Evolutionary conservation across 2,113 vertebrate genomes (phyloP).

Genomic region (Gavialis gangeticus): DNA sequence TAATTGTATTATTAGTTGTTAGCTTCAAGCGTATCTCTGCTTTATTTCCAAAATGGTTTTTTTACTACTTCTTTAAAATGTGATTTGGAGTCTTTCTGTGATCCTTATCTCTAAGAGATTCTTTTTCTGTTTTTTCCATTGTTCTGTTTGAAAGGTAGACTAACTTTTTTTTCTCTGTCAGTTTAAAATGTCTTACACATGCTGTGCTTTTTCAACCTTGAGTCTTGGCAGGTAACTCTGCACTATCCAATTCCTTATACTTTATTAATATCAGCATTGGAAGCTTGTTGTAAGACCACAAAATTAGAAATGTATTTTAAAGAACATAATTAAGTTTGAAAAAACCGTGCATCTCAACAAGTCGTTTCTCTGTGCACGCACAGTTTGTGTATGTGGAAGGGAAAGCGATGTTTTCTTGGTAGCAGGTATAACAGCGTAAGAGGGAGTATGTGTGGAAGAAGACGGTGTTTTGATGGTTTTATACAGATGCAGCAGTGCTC

Average conservation of each 20-base stretch:
- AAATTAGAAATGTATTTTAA: neutral
- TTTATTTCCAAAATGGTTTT: neutral
- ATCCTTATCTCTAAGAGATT: neutral
- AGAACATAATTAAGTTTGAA: neutral
- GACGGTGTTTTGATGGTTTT: no score
- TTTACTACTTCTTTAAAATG: neutral
- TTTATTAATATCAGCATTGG: neutral
- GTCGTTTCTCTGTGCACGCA: neutral
- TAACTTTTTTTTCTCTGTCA: fast-evolving
- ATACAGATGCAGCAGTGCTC: no score
- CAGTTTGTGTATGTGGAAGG: neutral
- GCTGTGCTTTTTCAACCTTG: neutral
- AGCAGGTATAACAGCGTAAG: no score
- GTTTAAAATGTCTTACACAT: neutral
- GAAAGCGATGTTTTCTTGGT: no score
- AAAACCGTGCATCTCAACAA: neutral
- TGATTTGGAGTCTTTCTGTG: neutral
- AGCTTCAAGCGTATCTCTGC: neutral
- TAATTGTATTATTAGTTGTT: neutral
- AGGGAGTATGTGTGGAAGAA: no score
- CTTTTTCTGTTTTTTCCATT: neutral
- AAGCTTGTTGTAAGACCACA: neutral
- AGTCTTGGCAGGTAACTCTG: neutral
- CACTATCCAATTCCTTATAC: neutral
- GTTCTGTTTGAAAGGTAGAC: neutral